phyloP scores from a whole-genome alignment of 23 tunicate genomes.

The Clavelina lepadiformis region DNA sequence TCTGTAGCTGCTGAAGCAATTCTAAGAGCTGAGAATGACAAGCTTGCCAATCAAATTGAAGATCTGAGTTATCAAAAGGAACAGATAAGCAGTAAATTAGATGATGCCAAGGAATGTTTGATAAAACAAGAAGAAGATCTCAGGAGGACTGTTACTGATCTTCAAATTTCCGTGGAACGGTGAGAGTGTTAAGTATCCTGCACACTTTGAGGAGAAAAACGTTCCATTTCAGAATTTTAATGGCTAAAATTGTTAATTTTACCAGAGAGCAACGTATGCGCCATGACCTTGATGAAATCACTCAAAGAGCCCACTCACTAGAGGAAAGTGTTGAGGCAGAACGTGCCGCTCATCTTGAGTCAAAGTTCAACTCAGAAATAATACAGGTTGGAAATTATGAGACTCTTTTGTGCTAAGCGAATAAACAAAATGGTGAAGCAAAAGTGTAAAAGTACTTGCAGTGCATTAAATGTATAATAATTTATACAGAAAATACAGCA shows the following conservation, averaged over 20 bases:
- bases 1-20: constrained; percentile 71
- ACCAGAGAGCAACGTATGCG: constrained; percentile 72
- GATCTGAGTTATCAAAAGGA: constrained; percentile 17
- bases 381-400: constrained; percentile 70
- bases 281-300: constrained; percentile 43
- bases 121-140: constrained; percentile 52
- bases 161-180: constrained; percentile 67
- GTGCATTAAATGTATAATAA: no score
- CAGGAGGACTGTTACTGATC: constrained; percentile 35
- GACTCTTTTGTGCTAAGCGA: no score
- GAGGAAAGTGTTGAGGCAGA: constrained; percentile 90
- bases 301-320: constrained; percentile 52
- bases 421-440: no score
- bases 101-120: constrained; percentile 35
- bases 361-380: constrained; percentile 85
- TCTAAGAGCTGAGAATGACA: constrained; percentile 62
- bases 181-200: background rate
- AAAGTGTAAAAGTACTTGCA: no score
- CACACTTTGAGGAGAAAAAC: background rate
- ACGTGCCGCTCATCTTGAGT: constrained; percentile 90
- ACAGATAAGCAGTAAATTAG: constrained; percentile 15
- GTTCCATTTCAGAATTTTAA: background rate
- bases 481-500: no score
- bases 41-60: constrained; percentile 7
- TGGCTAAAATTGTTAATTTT: background rate